Base-by-base conservation (phyloP, 2,797 vertebrate genomes). In the Distichodus sexfasciatus region DNA sequence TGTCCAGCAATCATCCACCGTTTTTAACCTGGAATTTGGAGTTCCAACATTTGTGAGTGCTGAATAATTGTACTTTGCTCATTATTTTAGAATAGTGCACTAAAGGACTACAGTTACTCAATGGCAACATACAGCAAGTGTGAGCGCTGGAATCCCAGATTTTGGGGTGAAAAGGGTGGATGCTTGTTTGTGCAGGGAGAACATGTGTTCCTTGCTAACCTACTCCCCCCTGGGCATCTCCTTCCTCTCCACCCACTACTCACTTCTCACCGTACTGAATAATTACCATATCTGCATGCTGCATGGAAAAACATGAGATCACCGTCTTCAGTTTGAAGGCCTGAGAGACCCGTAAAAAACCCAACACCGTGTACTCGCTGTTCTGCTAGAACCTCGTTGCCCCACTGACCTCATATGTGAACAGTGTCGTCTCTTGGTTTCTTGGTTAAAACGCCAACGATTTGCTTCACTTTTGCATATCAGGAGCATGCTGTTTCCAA, bases 401-500 rank as follows among this genome's bases (percentile, higher is more conserved):
- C 50, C 48, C 71, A 29, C 59, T 71, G 66, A 51, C 73, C 63
- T 36, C 62, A 36, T 40, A 47, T 26, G 12, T 8, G 29, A 48
- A 47, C 36, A 9, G 51, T 61, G 36, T 79, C 68, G 69, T 58
- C 50, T 68, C 67, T 48, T 38, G 54, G 38, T 66, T 48, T 48
- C n/a, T n/a, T n/a, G n/a, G 28, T 47, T 65, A 74, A 54, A 78
- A 74, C 54, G 50, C 57, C 69, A n/a, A 46, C 73, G 66, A 79
- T 80, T 78, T 69, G 63, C 47, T 65, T 44, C 62, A 72, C 64
- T 67, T 73, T 54, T 67, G 60, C 68, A 58, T 71, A 67, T 72
- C 76, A 74, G 55, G 7, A 33, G 38, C 58, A 65, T 35, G 35
- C 81, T 84, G 81, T 67, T 80, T 80, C 78, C 72, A 79, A 81